These are phyloP conservation scores for Varanus salvator DNA, from an alignment of 2,113 vertebrate genomes.

Conservation along the genomic window DNA sequence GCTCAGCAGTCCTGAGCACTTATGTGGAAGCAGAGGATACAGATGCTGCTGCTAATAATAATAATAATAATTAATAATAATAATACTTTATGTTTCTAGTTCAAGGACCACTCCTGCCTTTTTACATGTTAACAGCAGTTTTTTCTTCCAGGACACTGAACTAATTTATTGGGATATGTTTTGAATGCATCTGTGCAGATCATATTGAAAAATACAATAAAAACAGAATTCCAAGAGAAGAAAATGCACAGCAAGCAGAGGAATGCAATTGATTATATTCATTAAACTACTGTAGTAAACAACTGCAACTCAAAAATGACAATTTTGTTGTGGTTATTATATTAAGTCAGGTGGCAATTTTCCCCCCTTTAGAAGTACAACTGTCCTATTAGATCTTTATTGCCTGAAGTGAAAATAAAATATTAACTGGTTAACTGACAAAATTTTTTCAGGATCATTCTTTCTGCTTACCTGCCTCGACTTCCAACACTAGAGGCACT, in stretches of 20 bases:
- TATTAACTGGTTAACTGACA: not conserved
- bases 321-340: conserved; percentile 27
- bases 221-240: not conserved
- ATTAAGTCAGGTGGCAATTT: not conserved
- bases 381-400: conserved; percentile 1
- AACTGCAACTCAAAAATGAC: conserved; percentile 30
- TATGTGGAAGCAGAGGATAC: too few species aligned
- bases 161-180: not conserved
- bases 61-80: too few species aligned
- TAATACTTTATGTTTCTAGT: not conserved
- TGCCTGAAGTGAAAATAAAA: not conserved
- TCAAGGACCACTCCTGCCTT: not conserved
- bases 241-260: not conserved
- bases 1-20: too few species aligned
- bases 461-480: conserved; percentile 80
- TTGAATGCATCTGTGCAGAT: not conserved
- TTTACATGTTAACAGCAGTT: not conserved
- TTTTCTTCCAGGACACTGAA: not conserved
- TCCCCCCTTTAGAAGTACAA: not conserved
- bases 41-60: too few species aligned
- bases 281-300: not conserved
- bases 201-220: not conserved
- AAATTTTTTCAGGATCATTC: not conserved
- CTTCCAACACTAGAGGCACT: conserved; percentile 85
- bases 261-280: conserved; percentile 22